Base-by-base conservation (phyloP, 2,888 invertebrate species). In the Aphodius granarius region DNA sequence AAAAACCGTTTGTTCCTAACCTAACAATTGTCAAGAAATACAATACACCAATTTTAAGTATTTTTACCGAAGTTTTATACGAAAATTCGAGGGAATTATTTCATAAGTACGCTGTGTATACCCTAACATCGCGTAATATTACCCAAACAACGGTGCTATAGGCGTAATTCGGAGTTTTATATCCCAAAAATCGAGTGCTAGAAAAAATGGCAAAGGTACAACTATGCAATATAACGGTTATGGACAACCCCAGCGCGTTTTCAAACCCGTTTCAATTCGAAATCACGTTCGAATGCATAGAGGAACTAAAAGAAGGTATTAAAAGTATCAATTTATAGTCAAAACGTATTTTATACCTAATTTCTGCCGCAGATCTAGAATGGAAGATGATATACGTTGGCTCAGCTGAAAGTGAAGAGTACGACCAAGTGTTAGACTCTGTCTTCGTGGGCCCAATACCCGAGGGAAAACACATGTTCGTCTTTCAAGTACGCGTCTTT, bases 351-450 rank as follows among this genome's bases (percentile, higher is more conserved):
- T n/a, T n/a, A n/a, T n/a, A n/a, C n/a, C n/a, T n/a, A n/a, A n/a
- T n/a, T 78, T 76, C 62, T 72, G 76, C 80, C 88, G 83, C 89
- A 93, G 99, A 99, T 90, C 89, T 99, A 77, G 99, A 99, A 90
- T 99, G 99, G 99, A 98, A 98, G 88, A 97, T 99, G 92, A 98
- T 99, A 77, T 99, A 99, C 88, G 99, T 99, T 2, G 99, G 99
- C 9, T 98, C 97, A 6, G 98, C 99, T 0, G 98, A 99, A 87
- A 97, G 97, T 1, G 97, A 98, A 84, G 97, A 97, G 78, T 94
- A 97, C 84, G 99, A 99, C 86, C 99, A 99, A 88, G 94, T 96
- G 43, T 89, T 99, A 81, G 99, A 99, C 86, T 97, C 98, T 0
- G 98, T 99, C 64, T 96, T 97, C 84, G 99, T 99, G 0, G 99